A percentile compares a stretch with the other conserved stretches of the same genome.
phyloP scores from a whole-genome alignment of 2,113 vertebrate genomes.

The Eira barbara region DNA sequence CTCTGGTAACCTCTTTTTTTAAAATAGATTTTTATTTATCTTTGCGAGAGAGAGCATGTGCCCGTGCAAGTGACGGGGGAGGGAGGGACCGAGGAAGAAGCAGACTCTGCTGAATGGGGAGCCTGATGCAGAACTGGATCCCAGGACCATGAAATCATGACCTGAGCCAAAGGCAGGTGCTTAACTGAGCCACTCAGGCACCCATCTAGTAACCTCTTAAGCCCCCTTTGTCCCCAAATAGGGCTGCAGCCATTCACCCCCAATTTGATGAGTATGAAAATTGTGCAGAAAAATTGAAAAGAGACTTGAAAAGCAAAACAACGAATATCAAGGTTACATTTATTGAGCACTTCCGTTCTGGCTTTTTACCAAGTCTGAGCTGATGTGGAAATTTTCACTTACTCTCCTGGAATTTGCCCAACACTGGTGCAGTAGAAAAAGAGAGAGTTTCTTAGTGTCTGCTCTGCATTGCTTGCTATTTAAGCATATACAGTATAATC shows the following conservation, averaged over 20 bases:
- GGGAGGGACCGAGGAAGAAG: no score
- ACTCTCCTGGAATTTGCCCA: background rate
- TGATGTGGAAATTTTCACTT: background rate
- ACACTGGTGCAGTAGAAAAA: background rate
- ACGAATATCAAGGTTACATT: background rate
- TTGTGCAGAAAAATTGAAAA: background rate
- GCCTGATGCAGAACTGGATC: no score
- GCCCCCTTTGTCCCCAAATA: background rate
- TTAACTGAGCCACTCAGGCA: background rate
- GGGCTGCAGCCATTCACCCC: background rate
- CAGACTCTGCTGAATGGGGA: no score
- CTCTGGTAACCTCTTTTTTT: no score
- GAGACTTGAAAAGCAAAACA: background rate
- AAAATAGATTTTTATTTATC: no score
- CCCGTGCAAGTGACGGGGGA: no score
- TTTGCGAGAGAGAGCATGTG: no score
- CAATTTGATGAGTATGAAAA: background rate
- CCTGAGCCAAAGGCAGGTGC: background rate
- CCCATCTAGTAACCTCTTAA: background rate
- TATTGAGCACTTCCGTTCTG: background rate
- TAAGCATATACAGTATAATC: background rate
- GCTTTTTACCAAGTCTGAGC: background rate
- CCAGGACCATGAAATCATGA: no score
- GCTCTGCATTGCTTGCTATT: background rate
- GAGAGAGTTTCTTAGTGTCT: background rate